Evolutionary conservation across 2,888 invertebrate species (phyloP).

Genomic region (Leucania comma): DNA sequence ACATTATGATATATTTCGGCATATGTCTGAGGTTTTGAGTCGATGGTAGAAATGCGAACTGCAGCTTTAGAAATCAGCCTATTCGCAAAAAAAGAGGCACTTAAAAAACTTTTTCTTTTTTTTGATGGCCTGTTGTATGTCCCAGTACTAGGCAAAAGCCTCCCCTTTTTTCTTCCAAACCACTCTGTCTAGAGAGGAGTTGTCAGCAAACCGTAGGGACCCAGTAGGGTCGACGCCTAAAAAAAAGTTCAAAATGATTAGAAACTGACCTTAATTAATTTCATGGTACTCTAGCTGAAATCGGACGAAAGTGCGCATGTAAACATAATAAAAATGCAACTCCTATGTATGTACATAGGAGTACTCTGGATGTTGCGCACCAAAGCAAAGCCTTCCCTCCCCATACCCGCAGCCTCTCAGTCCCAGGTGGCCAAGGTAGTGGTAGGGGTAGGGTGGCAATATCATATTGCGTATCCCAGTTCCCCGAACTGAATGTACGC

Average conservation of each 20-base stretch:
- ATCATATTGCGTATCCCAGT: slow-evolving; percentile 15
- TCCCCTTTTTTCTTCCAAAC: too few relatives aligned
- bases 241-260: too few relatives aligned
- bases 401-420: neutral
- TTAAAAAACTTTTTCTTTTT: too few relatives aligned
- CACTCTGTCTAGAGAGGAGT: too few relatives aligned
- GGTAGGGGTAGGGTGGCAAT: slow-evolving; percentile 15
- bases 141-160: too few relatives aligned
- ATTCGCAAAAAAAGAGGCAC: neutral
- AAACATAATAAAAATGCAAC: neutral
- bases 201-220: too few relatives aligned
- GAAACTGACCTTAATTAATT: too few relatives aligned
- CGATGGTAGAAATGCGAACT: neutral
- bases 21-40: neutral
- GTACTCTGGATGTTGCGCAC: neutral
- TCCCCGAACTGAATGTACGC: neutral
- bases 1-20: neutral
- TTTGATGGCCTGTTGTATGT: too few relatives aligned
- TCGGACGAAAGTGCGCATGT: neutral
- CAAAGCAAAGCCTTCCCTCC: neutral
- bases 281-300: neutral
- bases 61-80: neutral
- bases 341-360: neutral
- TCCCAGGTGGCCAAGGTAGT: neutral
- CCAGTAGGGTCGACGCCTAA: too few relatives aligned